phyloP scores from a whole-genome alignment of 2,888 invertebrate genomes.

The Leptura quadrifasciata region DNA sequence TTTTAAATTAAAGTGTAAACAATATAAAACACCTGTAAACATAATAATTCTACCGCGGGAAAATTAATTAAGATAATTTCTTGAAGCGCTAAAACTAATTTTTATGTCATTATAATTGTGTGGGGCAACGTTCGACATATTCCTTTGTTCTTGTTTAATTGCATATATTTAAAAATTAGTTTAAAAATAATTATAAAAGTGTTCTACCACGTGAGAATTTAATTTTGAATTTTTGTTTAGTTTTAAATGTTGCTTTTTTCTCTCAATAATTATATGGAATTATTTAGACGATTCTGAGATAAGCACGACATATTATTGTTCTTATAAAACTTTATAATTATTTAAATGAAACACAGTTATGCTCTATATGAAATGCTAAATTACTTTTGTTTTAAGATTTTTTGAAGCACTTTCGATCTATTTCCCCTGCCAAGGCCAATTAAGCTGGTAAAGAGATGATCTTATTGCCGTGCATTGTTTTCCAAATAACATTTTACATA shows the following conservation, averaged over 20 bases:
- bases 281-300: conserved; percentile 35
- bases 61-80: conserved; percentile 39
- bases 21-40: conserved; percentile 34
- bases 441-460: too few species aligned
- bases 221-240: conserved; percentile 40
- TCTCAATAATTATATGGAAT: conserved; percentile 24
- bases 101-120: conserved; percentile 60
- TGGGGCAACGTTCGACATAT: conserved; percentile 52
- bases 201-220: conserved; percentile 37
- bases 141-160: conserved; percentile 64
- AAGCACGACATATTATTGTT: conserved; percentile 22
- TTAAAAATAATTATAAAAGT: conserved; percentile 28
- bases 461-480: too few species aligned
- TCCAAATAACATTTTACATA: too few species aligned
- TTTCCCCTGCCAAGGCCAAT: too few species aligned
- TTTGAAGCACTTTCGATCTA: neutral
- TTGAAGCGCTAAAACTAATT: conserved; percentile 37
- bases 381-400: neutral
- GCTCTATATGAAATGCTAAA: conserved; percentile 34
- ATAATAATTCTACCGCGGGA: conserved; percentile 23
- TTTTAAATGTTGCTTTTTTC: conserved; percentile 23
- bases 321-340: neutral
- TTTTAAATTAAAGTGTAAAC: conserved; percentile 47
- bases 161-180: conserved; percentile 45
- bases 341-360: conserved; percentile 33